A percentile compares a stretch with the other conserved stretches of the same genome.
phyloP scores from a whole-genome alignment of 2,888 invertebrate species.

The Clitarchus hookeri region DNA sequence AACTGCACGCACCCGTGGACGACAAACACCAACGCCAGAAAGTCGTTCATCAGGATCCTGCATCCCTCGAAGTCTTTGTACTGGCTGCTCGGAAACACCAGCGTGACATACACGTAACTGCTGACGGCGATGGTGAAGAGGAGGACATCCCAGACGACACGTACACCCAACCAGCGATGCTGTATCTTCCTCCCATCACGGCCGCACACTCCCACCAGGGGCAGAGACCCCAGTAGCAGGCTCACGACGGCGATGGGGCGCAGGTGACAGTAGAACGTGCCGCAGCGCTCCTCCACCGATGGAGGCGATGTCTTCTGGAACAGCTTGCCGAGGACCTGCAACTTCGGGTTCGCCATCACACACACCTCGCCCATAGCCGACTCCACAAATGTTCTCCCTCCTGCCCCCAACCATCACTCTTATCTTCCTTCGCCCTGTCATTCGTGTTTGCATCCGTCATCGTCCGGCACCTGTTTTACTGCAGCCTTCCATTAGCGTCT shows the following conservation, averaged over 20 bases:
- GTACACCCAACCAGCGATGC: constrained; percentile 6
- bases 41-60: neutral
- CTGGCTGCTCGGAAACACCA: neutral
- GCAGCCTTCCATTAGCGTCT: neutral
- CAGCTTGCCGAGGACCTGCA: neutral
- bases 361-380: neutral
- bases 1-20: neutral
- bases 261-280: constrained; percentile 9
- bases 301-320: neutral
- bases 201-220: neutral
- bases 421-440: neutral
- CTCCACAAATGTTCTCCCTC: neutral
- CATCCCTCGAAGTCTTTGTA: neutral
- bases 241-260: neutral
- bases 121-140: neutral
- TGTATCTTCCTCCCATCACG: neutral
- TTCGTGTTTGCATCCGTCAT: neutral
- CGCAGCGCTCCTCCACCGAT: neutral
- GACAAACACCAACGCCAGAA: neutral
- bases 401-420: neutral
- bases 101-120: neutral
- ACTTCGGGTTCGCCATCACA: neutral
- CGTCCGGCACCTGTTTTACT: neutral
- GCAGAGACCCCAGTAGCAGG: neutral
- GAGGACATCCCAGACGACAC: neutral